These are phyloP conservation scores for Noctua fimbriata DNA, from an alignment of 2,888 invertebrate genomes.

Conservation along the genomic window DNA sequence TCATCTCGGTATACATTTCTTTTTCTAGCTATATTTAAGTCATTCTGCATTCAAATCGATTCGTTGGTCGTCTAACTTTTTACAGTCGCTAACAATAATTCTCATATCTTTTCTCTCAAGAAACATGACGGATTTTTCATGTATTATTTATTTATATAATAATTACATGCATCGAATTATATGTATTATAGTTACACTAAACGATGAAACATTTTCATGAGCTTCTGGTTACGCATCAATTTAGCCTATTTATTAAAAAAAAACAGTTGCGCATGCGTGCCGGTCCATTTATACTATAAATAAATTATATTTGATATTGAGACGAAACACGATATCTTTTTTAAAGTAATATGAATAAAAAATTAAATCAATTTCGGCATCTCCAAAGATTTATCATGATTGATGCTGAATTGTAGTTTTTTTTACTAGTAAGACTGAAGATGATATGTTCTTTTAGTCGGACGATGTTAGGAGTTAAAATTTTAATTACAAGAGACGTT, in stretches of 20 bases:
- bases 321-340: constrained; percentile 6
- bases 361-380: not conserved
- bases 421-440: not conserved
- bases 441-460: not conserved
- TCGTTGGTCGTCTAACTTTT: not conserved
- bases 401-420: not conserved
- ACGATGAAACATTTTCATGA: not conserved
- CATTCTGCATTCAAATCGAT: not conserved
- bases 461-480: not conserved
- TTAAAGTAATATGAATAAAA: not conserved
- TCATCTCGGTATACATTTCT: too few species aligned
- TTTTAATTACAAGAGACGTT: not conserved
- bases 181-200: not conserved
- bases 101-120: too few species aligned
- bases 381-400: constrained; percentile 8
- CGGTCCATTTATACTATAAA: not conserved
- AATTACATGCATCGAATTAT: not conserved
- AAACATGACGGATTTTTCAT: too few species aligned
- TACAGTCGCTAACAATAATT: too few species aligned
- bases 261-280: constrained; percentile 1
- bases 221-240: not conserved
- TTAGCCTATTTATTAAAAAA: not conserved
- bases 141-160: too few species aligned
- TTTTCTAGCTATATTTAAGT: too few species aligned
- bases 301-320: not conserved